phyloP scores from a whole-genome alignment of 2,113 vertebrate genomes.

The Sula dactylatra region DNA sequence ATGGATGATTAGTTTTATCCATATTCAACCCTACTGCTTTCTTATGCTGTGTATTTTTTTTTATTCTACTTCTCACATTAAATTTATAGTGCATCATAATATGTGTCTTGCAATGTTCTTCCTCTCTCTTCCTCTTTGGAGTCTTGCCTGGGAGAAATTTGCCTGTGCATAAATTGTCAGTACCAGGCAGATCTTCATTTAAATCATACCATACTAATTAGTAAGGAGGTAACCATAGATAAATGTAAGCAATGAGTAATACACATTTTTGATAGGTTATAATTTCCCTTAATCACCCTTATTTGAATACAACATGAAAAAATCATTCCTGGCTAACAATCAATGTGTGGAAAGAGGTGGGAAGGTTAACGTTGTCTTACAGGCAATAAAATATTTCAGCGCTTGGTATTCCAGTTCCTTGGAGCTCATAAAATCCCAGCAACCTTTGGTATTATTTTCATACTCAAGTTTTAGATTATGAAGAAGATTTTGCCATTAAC shows the following conservation, averaged over 20 bases:
- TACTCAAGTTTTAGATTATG: neutral
- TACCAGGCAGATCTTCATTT: neutral
- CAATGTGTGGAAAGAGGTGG: neutral
- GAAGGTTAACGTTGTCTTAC: neutral
- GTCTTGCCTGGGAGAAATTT: neutral
- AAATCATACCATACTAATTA: neutral
- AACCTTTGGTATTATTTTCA: neutral
- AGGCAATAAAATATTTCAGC: no score
- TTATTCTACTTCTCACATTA: neutral
- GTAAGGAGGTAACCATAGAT: neutral
- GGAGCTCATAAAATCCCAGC: neutral
- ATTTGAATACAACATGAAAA: neutral
- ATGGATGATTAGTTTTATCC: neutral
- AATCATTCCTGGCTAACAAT: neutral
- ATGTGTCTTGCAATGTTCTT: neutral
- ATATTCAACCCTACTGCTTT: neutral
- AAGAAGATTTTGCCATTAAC: neutral
- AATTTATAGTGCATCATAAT: neutral
- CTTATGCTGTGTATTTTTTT: neutral
- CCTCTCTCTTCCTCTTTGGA: neutral
- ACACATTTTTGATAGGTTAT: neutral
- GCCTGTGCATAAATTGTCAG: neutral
- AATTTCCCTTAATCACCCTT: neutral
- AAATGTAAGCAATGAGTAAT: neutral
- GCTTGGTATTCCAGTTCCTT: neutral